These are phyloP conservation scores for Lathamus discolor DNA, from an alignment of 2,113 vertebrate species.

Conservation along the genomic window DNA sequence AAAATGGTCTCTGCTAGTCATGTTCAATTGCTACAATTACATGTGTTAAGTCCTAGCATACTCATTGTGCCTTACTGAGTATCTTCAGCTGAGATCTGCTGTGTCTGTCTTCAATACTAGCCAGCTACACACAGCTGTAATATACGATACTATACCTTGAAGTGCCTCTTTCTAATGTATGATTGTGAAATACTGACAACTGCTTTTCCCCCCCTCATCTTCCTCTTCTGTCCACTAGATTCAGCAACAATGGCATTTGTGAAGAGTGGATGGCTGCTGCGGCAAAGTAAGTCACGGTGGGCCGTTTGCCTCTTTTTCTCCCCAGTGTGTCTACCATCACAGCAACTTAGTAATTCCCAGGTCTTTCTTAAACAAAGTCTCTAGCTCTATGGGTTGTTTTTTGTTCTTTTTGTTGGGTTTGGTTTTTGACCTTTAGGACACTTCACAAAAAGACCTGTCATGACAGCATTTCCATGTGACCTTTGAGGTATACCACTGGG, in stretches of 20 bases:
- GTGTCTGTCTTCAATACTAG: not conserved
- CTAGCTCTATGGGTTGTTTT: not conserved
- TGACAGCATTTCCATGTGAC: not conserved
- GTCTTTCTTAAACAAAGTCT: not conserved
- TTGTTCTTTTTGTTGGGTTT: not conserved
- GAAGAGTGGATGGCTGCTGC: constrained; percentile 82
- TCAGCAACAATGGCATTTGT: constrained; percentile 75
- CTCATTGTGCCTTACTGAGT: not conserved
- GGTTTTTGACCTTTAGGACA: not conserved
- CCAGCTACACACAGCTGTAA: not conserved
- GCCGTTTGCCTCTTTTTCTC: not conserved
- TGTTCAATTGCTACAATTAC: rapidly evolving
- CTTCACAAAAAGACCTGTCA: not conserved
- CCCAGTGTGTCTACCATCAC: not conserved
- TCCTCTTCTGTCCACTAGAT: constrained; percentile 16
- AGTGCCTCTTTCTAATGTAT: not conserved
- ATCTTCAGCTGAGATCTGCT: not conserved
- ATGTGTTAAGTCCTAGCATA: not conserved
- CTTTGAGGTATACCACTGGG: not conserved
- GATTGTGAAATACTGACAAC: not conserved
- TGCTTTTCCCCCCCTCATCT: not conserved
- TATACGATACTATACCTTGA: not conserved
- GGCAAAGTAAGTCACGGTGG: constrained; percentile 75
- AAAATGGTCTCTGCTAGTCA: not conserved
- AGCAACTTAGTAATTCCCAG: not conserved